Evolutionary conservation across 2,113 vertebrate genomes (phyloP), one percentile per base, ranked within the genome.

Genomic region (Xenopus borealis): DNA sequence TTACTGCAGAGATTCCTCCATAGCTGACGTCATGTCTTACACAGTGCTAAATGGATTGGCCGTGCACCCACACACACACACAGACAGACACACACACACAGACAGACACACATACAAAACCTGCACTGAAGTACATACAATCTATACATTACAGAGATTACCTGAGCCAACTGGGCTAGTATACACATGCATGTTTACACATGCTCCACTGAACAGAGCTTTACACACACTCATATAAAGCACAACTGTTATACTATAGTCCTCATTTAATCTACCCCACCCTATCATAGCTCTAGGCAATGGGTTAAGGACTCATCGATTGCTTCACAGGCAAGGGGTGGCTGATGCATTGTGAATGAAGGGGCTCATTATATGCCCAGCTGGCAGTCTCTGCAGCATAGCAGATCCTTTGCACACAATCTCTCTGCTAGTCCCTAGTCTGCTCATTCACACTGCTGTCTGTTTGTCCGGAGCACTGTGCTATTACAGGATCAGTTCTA

Each of bases 241-340:
- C 53, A 55, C 53, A 4, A 55, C 11, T 12, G 11, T 16, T 50
- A 55, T 18, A 2, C 17, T 55, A 8, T n/a, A n/a, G 8, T n/a
- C 17, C 7, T 55, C 3, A 55, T 55, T 55, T 55, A 55, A 55
- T 1, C 6, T n/a, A 55, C 14, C 17, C 52, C 52, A 55, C 52
- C 53, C 53, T 55, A 55, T 17, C 53, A 55, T 55, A n/a, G 14
- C 53, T 55, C 17, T n/a, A 55, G 17, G 53, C 53, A 55, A n/a
- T 55, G 53, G 53, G 53, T 55, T 55, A 55, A 55, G 53, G 53
- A 55, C 53, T 13, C 47, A 55, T 55, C 16, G 53, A 55, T 55
- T n/a, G 52, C 52, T 55, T 55, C 17, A 55, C 62, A 16, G 62
- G 14, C n/a, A 33, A 63, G 30, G 14, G 4, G 13, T 33, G 30